A percentile compares a stretch with the other conserved stretches of the same genome.
phyloP scores from a whole-genome alignment of 2,113 vertebrate species.

The Sinocyclocheilus rhinocerous region DNA sequence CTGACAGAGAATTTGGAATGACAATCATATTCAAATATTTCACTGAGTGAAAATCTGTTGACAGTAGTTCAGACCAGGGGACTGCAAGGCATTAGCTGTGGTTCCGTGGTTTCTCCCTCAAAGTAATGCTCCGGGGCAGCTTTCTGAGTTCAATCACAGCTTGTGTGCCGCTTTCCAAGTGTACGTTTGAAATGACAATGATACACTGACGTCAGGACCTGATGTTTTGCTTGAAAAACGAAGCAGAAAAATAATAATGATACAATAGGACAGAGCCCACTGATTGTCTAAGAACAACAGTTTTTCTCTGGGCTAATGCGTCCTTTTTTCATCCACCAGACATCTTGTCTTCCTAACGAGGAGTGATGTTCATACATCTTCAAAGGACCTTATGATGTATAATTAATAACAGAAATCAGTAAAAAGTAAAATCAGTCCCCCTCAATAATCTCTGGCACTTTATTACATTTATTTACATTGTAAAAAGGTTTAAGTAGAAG shows the following conservation, averaged over 20 bases:
- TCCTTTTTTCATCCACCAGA: constrained; percentile 59
- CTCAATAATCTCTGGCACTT: constrained; percentile 60
- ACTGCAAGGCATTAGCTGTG: constrained; percentile 79
- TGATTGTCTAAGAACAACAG: constrained; percentile 63
- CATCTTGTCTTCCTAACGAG: constrained; percentile 66
- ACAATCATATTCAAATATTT: constrained; percentile 64
- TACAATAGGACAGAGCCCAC: constrained; percentile 58
- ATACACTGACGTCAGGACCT: constrained; percentile 66
- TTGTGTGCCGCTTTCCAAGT: constrained; percentile 66
- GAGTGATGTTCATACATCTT: constrained; percentile 68
- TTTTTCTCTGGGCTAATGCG: constrained; percentile 58
- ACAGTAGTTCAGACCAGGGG: constrained; percentile 71
- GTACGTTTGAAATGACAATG: constrained; percentile 69
- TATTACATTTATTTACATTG: constrained; percentile 65
- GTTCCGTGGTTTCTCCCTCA: constrained; percentile 75
- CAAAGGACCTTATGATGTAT: constrained; percentile 73
- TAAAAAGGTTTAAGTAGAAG: constrained; percentile 12
- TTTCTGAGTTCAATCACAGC: constrained; percentile 70
- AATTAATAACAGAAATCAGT: constrained; percentile 78
- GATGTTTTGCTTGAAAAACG: constrained; percentile 60
- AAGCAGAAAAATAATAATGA: constrained; percentile 64
- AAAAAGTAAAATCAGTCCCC: constrained; percentile 32
- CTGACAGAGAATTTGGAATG: constrained; percentile 57
- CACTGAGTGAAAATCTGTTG: constrained; percentile 73
- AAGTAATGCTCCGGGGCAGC: constrained; percentile 73